Conservation (phyloP, 2,113 vertebrate species). For the Scomber japonicus region DNA sequence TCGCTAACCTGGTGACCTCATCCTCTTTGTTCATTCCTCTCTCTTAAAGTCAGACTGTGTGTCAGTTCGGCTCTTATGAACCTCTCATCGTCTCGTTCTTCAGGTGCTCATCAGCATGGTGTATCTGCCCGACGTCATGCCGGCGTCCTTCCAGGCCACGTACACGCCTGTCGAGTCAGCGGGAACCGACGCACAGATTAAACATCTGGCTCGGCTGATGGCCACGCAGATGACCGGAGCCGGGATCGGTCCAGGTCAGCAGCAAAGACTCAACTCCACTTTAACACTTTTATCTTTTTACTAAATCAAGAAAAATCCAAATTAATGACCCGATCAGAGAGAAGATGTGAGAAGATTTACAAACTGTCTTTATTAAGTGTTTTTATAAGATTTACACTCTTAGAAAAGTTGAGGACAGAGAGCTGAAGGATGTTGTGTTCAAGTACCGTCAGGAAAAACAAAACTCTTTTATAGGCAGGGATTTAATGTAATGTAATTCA, state of each 20-base stretch:
- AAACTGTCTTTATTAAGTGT: no score
- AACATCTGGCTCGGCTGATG: slow-evolving; percentile 92
- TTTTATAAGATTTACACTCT: no score
- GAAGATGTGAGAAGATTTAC: no score
- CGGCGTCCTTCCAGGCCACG: slow-evolving; percentile 96
- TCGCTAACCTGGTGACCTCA: slow-evolving; percentile 91
- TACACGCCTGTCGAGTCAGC: slow-evolving; percentile 97
- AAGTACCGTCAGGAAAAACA: no score
- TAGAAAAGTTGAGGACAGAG: no score
- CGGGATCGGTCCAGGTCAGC: slow-evolving; percentile 89
- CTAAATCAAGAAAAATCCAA: no score
- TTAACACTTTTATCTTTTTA: background rate
- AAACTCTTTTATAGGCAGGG: no score
- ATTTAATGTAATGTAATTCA: no score
- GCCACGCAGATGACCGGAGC: slow-evolving; percentile 93
- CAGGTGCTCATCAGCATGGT: slow-evolving; percentile 99
- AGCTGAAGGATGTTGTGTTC: no score
- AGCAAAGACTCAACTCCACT: background rate
- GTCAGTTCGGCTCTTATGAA: background rate
- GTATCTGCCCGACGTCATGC: slow-evolving; percentile 96
- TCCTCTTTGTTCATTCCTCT: background rate
- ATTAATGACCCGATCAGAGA: no score
- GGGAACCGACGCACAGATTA: slow-evolving; percentile 95
- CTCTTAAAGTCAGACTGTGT: background rate
- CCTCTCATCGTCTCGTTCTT: background rate